phyloP scores from a whole-genome alignment of 2,113 vertebrate species.

The Ibidorhyncha struthersii region DNA sequence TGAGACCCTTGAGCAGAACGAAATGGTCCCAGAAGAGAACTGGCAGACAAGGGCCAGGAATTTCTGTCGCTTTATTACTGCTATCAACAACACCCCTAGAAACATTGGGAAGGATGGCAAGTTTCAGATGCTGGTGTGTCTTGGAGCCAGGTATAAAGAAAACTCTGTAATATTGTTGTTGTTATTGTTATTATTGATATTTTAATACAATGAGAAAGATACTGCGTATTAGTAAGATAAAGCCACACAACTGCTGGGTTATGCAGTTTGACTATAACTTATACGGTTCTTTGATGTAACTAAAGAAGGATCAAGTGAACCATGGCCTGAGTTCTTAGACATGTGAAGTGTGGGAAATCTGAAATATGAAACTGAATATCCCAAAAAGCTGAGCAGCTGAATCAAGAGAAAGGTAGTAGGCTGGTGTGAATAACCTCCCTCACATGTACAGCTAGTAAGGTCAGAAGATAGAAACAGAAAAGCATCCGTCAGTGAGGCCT shows the following conservation, averaged over 20 bases:
- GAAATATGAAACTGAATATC: background rate
- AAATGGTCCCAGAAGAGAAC: slow-evolving; percentile 89
- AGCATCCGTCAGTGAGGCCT: background rate
- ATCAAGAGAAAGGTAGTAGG: background rate
- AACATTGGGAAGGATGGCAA: slow-evolving; percentile 99
- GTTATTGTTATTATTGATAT: background rate
- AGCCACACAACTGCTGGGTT: background rate
- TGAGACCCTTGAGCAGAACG: slow-evolving; percentile 89
- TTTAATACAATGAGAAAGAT: background rate
- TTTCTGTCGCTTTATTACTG: slow-evolving; percentile 94
- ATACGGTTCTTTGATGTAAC: background rate
- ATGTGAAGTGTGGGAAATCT: background rate
- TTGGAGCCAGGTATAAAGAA: slow-evolving; percentile 89
- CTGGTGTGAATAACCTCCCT: background rate
- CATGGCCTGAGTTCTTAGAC: background rate
- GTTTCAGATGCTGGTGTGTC: slow-evolving; percentile 98
- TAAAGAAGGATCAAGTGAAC: background rate
- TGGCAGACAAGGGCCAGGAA: slow-evolving; percentile 91
- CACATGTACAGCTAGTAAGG: background rate
- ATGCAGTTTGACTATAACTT: background rate
- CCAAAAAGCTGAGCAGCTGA: background rate
- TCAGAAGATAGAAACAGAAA: background rate
- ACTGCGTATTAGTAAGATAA: background rate
- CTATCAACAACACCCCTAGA: slow-evolving; percentile 92
- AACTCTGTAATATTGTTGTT: background rate